A percentile compares a stretch with the other conserved stretches of the same genome.
These are phyloP conservation scores for Triops longicaudatus DNA, from an alignment of 1,140 invertebrate genomes.

Conservation along the genomic window DNA sequence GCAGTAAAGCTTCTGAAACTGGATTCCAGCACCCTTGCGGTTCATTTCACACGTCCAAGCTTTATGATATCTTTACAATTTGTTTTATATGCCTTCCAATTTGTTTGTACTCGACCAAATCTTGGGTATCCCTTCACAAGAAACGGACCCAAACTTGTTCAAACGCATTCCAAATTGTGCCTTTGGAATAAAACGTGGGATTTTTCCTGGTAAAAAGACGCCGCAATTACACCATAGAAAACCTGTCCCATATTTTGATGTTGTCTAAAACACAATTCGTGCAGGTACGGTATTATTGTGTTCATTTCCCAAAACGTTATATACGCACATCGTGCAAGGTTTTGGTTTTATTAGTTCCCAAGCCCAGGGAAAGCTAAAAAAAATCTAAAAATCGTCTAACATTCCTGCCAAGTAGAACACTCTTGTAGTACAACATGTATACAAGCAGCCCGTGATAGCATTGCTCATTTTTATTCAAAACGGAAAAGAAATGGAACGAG, in stretches of 20 bases:
- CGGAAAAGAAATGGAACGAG: no score
- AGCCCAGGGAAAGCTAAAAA: no score
- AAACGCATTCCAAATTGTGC: not conserved
- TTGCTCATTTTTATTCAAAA: no score
- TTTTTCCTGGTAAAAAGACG: not conserved
- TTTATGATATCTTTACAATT: constrained; percentile 11
- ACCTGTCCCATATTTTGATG: no score
- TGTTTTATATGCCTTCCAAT: not conserved
- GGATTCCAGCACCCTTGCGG: not conserved
- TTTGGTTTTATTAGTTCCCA: not conserved
- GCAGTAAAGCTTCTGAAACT: no score
- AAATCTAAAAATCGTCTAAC: no score
- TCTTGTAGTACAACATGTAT: no score
- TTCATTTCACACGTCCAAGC: constrained; percentile 6
- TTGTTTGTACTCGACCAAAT: not conserved
- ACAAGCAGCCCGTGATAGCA: no score
- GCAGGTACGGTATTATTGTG: not conserved
- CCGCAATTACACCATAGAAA: no score
- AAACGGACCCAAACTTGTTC: not conserved
- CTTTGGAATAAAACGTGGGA: not conserved
- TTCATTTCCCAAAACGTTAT: not conserved
- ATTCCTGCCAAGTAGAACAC: no score
- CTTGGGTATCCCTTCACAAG: not conserved
- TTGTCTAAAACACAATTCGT: not conserved
- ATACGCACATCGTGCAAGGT: not conserved